These are phyloP conservation scores for Siphlonurus alternatus DNA, from an alignment of 2,888 invertebrate species.

Conservation along the genomic window DNA sequence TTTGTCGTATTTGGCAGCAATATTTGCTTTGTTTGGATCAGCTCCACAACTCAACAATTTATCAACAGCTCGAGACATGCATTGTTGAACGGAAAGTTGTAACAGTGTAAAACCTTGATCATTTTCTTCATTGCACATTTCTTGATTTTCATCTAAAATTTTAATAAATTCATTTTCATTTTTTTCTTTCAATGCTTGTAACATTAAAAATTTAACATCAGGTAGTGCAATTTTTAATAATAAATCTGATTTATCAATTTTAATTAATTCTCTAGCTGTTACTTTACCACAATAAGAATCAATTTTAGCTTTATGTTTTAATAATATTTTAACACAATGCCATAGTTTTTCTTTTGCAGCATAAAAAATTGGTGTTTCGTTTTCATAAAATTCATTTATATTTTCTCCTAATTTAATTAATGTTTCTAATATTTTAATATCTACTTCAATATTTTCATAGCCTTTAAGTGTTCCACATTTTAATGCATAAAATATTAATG, in stretches of 20 bases:
- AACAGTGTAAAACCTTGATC: neutral
- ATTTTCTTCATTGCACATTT: neutral
- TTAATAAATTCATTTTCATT: neutral
- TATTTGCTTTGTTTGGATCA: neutral
- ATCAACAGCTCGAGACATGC: neutral
- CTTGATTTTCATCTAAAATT: neutral
- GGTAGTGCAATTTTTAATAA: neutral
- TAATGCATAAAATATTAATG: neutral
- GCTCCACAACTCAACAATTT: neutral
- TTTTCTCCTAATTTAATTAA: neutral
- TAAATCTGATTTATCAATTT: neutral
- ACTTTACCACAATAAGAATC: neutral
- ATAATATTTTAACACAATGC: neutral
- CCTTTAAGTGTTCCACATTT: neutral
- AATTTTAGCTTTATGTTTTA: neutral
- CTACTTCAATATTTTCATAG: neutral
- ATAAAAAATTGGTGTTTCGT: neutral
- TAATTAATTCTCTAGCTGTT: neutral
- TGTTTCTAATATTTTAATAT: neutral
- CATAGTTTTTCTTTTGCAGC: neutral
- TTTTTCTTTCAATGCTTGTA: neutral
- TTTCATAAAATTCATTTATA: neutral
- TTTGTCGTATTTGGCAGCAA: neutral
- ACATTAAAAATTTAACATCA: neutral
- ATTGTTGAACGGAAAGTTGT: neutral